Base-by-base conservation (phyloP, 2,888 invertebrate species). In the Eucriotettix oculatus region DNA sequence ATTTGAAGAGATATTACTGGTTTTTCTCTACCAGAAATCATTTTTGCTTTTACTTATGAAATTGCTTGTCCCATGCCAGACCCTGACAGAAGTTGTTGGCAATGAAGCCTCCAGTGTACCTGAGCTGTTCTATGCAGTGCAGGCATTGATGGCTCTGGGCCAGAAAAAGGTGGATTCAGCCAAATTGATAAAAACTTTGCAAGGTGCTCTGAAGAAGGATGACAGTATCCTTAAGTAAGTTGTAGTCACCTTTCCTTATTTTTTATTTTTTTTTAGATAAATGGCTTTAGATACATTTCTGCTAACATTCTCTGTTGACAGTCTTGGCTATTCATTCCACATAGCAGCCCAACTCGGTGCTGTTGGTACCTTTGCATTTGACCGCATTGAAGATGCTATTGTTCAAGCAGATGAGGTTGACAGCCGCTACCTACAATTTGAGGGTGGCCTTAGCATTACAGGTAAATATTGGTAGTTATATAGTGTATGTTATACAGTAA, bases 371-470 rank as follows among this genome's bases (percentile, higher is more conserved):
- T 83, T 83, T 69, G 78, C 80, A 54, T 80, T 82, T 54, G 84
- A 88, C 62, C 84, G 90, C 59, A 85, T 95, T 40, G 94, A 95
- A 74, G 93, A 95, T 71, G 87, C 90, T n/a, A 78, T 97, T 62
- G 86, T 90, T 5, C 94, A 96, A 69, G 96, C 96, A 1, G 97
- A 98, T 75, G 96, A 97, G 79, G 87, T 92, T 9, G 91, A 96
- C 74, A 86, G 89, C 12, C 84, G 83, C 68, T 84, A 87, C 68
- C 76, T 93, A 63, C 90, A 96, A 76, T 97, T 94, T 74, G 97
- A 97, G 73, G 91, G 92, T 42, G 92, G 92, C 10, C 77, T 94
- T 58, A 87, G 88, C 2, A 84, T 86, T 55, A 91, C 91, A 0
- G 81, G 61, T 74, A 66, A 63, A 29, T 29, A 29, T 29, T 29